Evolutionary conservation across 1,140 invertebrate genomes (phyloP).

Genomic region (Mizuhopecten yessoensis): DNA sequence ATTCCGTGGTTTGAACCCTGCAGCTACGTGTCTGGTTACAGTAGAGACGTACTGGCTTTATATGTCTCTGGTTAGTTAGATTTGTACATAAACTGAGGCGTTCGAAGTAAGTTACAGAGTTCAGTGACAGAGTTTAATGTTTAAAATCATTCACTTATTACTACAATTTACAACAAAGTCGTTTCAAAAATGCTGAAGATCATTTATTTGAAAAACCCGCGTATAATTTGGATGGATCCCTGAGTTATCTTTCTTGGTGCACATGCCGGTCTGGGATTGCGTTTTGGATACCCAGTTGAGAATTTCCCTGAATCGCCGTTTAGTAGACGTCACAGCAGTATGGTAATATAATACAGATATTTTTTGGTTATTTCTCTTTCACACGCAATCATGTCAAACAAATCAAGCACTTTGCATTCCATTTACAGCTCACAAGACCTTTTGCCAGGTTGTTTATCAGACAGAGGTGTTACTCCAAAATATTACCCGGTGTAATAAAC

Average conservation of each 20-base stretch:
- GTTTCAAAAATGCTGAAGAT: no score
- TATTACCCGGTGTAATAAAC: not conserved
- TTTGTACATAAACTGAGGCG: no score
- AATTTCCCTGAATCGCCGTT: not conserved
- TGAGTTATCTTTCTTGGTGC: conserved; percentile 8
- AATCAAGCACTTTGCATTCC: not conserved
- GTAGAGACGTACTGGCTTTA: no score
- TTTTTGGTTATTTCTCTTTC: not conserved
- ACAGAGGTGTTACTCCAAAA: conserved; percentile 2
- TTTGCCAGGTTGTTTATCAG: not conserved
- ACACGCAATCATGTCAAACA: not conserved
- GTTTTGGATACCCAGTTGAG: not conserved
- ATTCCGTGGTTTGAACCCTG: no score
- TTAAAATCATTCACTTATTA: no score
- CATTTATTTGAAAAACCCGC: no score
- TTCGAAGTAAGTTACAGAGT: no score
- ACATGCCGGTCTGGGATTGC: not conserved
- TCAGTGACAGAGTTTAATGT: no score
- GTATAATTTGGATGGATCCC: no score
- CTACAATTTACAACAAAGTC: no score
- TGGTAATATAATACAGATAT: not conserved
- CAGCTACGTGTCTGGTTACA: no score
- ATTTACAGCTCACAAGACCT: not conserved
- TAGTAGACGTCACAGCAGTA: not conserved
- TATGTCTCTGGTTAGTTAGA: no score